phyloP scores from a whole-genome alignment of 2,797 vertebrate species.

The Catostomus latipinnis region DNA sequence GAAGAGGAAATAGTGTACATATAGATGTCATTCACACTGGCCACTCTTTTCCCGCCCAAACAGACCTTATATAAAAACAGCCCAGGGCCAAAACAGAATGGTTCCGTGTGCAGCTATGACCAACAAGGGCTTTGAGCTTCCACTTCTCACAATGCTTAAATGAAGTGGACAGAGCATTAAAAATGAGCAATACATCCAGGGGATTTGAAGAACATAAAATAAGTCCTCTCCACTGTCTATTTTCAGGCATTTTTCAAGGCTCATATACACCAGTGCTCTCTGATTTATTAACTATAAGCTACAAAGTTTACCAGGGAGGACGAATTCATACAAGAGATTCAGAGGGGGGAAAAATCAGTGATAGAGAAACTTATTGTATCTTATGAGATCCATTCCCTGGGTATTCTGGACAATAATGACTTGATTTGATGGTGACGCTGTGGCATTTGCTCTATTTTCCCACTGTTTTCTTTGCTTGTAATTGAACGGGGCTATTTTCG shows the following conservation, averaged over 20 bases:
- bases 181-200: neutral
- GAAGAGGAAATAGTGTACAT: neutral
- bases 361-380: conserved; percentile 84
- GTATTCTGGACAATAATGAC: conserved; percentile 84
- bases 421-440: conserved; percentile 79
- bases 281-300: conserved; percentile 89
- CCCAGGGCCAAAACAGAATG: neutral
- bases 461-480: conserved; percentile 80
- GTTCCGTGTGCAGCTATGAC: neutral
- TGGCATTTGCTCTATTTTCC: conserved; percentile 86
- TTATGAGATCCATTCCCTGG: conserved; percentile 84
- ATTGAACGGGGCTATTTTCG: conserved; percentile 82
- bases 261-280: conserved; percentile 76
- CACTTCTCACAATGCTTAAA: neutral
- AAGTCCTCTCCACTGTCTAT: conserved; percentile 27
- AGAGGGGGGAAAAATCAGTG: conserved; percentile 56
- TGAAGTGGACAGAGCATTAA: conserved; percentile 10
- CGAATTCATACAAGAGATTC: conserved; percentile 43
- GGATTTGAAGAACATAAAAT: conserved; percentile 16
- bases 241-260: conserved; percentile 69
- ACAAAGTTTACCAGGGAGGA: conserved; percentile 81
- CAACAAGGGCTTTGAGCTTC: neutral
- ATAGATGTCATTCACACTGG: neutral
- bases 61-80: neutral
- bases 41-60: neutral